Percentiles rank a stretch among this genome's conserved stretches.
phyloP scores from a whole-genome alignment of 2,888 invertebrate genomes.

The Ophioninae sp. region DNA sequence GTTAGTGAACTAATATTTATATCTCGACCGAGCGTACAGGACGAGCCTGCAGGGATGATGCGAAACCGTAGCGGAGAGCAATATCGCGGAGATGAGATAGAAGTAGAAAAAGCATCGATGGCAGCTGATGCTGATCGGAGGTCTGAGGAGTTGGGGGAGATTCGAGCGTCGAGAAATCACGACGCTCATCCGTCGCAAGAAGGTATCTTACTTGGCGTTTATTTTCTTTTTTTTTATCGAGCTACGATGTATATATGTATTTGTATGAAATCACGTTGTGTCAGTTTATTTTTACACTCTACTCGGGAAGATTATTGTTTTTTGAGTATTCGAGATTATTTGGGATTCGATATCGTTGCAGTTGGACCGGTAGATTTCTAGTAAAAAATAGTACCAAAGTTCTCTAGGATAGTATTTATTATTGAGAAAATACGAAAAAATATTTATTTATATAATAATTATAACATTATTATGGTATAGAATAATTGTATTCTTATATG shows the following conservation, averaged over 20 bases:
- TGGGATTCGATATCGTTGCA: not conserved
- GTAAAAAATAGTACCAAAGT: not conserved
- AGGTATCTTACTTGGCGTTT: slow-evolving; percentile 20
- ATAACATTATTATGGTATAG: no score
- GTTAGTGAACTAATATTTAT: slow-evolving; percentile 58
- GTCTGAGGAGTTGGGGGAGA: slow-evolving; percentile 18
- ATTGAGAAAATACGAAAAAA: no score
- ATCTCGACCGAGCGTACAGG: slow-evolving; percentile 43
- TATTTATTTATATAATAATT: no score
- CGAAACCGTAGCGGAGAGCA: slow-evolving; percentile 23
- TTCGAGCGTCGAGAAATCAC: slow-evolving; percentile 10
- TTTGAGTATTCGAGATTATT: not conserved
- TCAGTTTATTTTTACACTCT: not conserved
- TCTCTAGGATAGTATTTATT: not conserved
- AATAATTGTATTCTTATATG: no score
- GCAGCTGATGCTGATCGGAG: slow-evolving; percentile 43
- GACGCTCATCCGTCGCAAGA: slow-evolving; percentile 6
- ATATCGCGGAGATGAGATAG: slow-evolving; percentile 42
- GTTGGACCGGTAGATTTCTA: not conserved
- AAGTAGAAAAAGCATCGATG: slow-evolving; percentile 42
- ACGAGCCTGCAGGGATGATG: slow-evolving; percentile 28
- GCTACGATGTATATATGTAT: not conserved
- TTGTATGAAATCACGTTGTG: not conserved
- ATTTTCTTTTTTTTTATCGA: slow-evolving; percentile 1
- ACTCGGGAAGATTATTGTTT: not conserved